phyloP scores from a whole-genome alignment of 2,888 invertebrate species.

The Melinaea marsaeus region DNA sequence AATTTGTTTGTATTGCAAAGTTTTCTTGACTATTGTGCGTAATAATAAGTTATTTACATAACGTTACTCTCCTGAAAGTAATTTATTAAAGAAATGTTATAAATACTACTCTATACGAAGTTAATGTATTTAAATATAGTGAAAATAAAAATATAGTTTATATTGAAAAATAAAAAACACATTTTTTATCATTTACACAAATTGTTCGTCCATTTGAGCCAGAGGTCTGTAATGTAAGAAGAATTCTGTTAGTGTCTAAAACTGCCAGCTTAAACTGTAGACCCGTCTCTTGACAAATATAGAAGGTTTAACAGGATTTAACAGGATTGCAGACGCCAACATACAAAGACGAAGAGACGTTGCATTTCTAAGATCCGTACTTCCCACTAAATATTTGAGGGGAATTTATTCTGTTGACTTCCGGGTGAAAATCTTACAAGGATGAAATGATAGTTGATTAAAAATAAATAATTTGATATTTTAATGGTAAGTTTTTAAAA shows the following conservation, averaged over 20 bases:
- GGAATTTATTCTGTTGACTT: conserved; percentile 20
- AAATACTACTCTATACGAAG: too few species aligned
- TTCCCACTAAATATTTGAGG: conserved; percentile 25
- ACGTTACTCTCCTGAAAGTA: too few species aligned
- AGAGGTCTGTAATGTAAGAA: neutral
- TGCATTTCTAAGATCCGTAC: conserved; percentile 24
- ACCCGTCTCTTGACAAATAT: conserved; percentile 35
- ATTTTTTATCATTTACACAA: too few species aligned
- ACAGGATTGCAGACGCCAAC: conserved; percentile 27
- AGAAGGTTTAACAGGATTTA: conserved; percentile 25
- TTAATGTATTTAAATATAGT: too few species aligned
- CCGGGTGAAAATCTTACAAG: neutral
- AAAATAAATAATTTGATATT: neutral
- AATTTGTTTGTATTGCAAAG: too few species aligned
- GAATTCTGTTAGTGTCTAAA: conserved; percentile 17
- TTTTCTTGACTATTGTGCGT: too few species aligned
- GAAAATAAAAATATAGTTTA: too few species aligned
- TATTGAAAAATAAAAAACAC: too few species aligned
- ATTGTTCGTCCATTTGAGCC: too few species aligned
- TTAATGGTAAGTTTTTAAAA: neutral
- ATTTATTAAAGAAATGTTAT: too few species aligned
- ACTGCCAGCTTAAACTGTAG: conserved; percentile 25
- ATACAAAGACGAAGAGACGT: conserved; percentile 35
- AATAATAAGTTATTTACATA: too few species aligned
- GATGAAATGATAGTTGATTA: neutral